A percentile compares a stretch with the other conserved stretches of the same genome.
Conservation (phyloP, 2,113 vertebrate species). For the Esox niger region DNA sequence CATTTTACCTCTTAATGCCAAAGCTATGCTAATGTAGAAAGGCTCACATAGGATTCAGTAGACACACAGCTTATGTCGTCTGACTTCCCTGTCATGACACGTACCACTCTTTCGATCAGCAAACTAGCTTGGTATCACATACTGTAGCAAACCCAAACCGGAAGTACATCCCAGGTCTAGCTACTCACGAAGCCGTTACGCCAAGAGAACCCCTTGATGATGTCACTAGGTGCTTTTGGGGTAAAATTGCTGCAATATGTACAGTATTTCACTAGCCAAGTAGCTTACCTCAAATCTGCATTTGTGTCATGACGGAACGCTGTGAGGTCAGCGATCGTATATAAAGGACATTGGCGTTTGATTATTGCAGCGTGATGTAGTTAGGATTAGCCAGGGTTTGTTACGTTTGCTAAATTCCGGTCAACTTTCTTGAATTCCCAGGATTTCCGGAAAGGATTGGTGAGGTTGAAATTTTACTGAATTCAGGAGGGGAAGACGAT, state of each 20-base stretch:
- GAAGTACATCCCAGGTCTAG: too few relatives aligned
- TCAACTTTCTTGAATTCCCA: too few relatives aligned
- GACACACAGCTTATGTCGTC: not conserved
- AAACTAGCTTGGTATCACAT: conserved; percentile 60
- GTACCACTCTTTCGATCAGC: conserved; percentile 3
- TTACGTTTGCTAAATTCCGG: not conserved
- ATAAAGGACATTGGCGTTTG: too few relatives aligned
- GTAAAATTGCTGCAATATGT: too few relatives aligned
- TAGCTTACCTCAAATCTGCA: conserved; percentile 60
- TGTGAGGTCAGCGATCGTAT: conserved; percentile 26
- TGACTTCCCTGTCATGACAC: conserved; percentile 26
- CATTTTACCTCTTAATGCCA: conserved; percentile 70
- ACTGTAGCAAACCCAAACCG: too few relatives aligned
- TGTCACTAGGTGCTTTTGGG: too few relatives aligned
- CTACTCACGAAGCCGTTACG: too few relatives aligned
- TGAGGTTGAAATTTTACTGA: too few relatives aligned
- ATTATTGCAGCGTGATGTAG: conserved; percentile 62
- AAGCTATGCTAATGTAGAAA: conserved; percentile 63
- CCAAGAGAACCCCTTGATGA: too few relatives aligned
- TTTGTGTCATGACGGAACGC: conserved; percentile 36
- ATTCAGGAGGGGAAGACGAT: too few relatives aligned
- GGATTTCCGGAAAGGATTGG: too few relatives aligned
- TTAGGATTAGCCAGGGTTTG: conserved; percentile 35
- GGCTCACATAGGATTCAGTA: conserved; percentile 27
- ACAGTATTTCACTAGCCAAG: conserved; percentile 39